Evolutionary conservation across 2,113 vertebrate species (phyloP), one percentile per base, ranked within the genome.

Genomic region (Tachycineta bicolor): DNA sequence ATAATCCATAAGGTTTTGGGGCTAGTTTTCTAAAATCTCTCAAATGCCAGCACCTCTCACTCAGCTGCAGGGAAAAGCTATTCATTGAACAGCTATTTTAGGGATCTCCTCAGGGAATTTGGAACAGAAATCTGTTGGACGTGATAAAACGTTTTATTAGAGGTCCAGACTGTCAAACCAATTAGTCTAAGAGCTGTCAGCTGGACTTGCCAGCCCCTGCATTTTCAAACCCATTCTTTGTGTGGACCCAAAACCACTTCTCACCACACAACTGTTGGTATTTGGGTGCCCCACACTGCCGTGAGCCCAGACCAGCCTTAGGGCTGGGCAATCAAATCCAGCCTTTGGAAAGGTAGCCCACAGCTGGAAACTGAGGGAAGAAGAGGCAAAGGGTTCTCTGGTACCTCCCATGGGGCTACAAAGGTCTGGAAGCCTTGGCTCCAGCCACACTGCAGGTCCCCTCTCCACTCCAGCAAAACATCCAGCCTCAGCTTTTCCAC

Each of bases 61-160:
- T 73, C 53, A 71, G 73, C 64, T 95, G 47, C 56, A 58, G 76
- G 73, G 59, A 70, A 94, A 77, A 89, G 64, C 89, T 97, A 67
- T 89, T 90, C 86, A 90, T 50, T 87, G 52, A 94, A 70, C 29
- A 89, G 93, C 47, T 73, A 56, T 92, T 96, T 88, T 90, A 67
- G 83, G 87, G 79, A 88, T 67, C 56, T 92, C 90, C 68, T 93
- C 69, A 28, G 76, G 80, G 94, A 90, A 87, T 75, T 78, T 87
- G 86, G 92, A 95, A 85, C 59, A 96, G 71, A 87, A 94, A 95
- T 68, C 83, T 75, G 52, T 58, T 93, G 83, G 80, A 94, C 12
- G 3, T 92, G 79, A 93, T 87, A 71, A 92, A 97, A 86, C 22
- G 44, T 59, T 67, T 70, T 71, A 85, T 93, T 92, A 90, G 62